These are phyloP conservation scores for Empidonax traillii DNA, from an alignment of 2,113 vertebrate species.

Conservation along the genomic window DNA sequence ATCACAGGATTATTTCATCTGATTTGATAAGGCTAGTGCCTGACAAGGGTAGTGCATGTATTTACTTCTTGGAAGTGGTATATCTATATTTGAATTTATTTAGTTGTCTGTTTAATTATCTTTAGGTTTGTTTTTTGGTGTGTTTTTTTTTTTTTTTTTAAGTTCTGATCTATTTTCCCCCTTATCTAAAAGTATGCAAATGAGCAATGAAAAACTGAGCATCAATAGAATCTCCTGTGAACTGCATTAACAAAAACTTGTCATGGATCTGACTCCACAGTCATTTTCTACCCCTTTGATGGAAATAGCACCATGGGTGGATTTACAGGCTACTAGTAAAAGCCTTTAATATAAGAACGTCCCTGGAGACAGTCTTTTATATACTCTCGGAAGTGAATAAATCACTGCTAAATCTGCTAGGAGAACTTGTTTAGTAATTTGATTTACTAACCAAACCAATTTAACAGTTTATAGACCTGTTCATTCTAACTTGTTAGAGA, in stretches of 20 bases:
- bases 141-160: not conserved
- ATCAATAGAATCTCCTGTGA: not conserved
- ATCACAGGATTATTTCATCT: not conserved
- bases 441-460: conserved; percentile 52
- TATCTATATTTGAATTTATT: not conserved
- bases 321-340: conserved; percentile 36
- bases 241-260: not conserved
- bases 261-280: not conserved
- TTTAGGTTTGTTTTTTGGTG: not conserved
- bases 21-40: not conserved
- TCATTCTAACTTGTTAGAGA: not conserved
- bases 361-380: not conserved
- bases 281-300: not conserved
- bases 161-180: not conserved
- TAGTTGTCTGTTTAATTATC: not conserved
- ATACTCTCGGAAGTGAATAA: conserved; percentile 35
- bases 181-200: not conserved
- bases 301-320: not conserved
- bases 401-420: conserved; percentile 24
- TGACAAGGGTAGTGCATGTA: not conserved
- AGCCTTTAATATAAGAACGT: conserved; percentile 30
- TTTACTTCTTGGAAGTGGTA: not conserved
- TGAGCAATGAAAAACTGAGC: not conserved
- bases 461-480: conserved; percentile 29
- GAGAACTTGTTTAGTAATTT: conserved; percentile 27